phyloP scores from a whole-genome alignment of 92 coral and sea anemone species.

The Montipora capitata region DNA sequence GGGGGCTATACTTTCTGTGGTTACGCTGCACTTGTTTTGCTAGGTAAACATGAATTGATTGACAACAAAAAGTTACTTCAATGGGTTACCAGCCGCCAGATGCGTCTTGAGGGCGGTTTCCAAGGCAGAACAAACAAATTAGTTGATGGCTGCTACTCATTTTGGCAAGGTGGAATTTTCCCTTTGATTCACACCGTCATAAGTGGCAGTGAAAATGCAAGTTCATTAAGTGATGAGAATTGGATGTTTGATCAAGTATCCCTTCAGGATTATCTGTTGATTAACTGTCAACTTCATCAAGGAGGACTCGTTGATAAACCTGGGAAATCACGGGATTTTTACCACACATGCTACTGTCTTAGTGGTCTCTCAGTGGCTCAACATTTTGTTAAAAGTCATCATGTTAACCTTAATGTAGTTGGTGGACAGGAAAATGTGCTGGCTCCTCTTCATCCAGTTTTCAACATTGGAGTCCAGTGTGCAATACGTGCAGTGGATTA shows the following conservation, averaged over 20 bases:
- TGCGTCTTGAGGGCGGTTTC: constrained; percentile 97
- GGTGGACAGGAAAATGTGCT: constrained; percentile 83
- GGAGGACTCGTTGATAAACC: constrained; percentile 99
- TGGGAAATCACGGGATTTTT: constrained; percentile 95
- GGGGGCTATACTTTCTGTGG: constrained; percentile 99
- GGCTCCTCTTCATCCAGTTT: constrained; percentile 93
- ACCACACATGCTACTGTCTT: constrained; percentile 98
- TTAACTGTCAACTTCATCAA: constrained; percentile 90
- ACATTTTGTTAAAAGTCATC: constrained; percentile 87
- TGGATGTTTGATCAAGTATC: constrained; percentile 99
- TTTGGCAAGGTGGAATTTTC: constrained; percentile 99
- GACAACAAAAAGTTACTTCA: constrained; percentile 82
- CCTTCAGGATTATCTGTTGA: constrained; percentile 89
- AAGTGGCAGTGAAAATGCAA: constrained; percentile 66
- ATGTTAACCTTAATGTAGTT: constrained; percentile 74
- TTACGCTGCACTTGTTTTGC: constrained; percentile 89
- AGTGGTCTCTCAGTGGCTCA: constrained; percentile 98
- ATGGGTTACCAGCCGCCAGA: constrained; percentile 94
- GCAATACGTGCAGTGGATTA: constrained; percentile 83
- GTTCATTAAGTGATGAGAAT: constrained; percentile 79
- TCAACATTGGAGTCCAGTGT: constrained; percentile 88
- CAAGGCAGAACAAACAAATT: constrained; percentile 98
- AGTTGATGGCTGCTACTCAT: constrained; percentile 99
- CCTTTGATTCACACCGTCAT: constrained; percentile 93
- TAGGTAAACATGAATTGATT: constrained; percentile 84